Percentiles rank a stretch among this genome's conserved stretches.
phyloP scores from a whole-genome alignment of 2,888 invertebrate genomes.

The Tipula lateralis region DNA sequence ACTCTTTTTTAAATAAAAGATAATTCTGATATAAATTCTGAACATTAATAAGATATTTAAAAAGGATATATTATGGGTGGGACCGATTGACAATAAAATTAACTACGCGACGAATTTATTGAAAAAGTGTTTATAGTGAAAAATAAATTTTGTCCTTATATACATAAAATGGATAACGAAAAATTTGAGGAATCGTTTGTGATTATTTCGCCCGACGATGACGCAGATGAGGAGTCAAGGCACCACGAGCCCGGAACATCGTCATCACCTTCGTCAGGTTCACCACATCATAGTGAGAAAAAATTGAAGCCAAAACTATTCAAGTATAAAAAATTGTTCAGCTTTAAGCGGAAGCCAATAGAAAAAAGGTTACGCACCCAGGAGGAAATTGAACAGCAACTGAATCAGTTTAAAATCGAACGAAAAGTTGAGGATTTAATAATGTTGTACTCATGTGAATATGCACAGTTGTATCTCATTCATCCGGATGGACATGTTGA shows the following conservation, averaged over 20 bases:
- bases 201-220: not conserved
- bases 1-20: not conserved
- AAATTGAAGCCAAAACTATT: not conserved
- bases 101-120: not conserved
- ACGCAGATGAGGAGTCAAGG: not conserved
- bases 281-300: not conserved
- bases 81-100: not conserved
- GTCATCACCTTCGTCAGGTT: not conserved
- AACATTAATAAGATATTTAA: not conserved
- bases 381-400: not conserved
- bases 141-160: not conserved
- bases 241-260: not conserved
- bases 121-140: not conserved
- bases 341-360: not conserved
- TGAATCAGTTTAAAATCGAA: not conserved
- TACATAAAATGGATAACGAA: not conserved
- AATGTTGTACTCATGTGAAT: not conserved
- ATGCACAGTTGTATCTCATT: not conserved
- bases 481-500: not conserved
- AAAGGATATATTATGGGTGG: not conserved
- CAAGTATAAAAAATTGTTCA: not conserved
- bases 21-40: not conserved
- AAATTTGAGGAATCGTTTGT: conserved; percentile 2
- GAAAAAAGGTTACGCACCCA: not conserved
- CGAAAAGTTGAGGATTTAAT: not conserved